Evolutionary conservation across 2,888 invertebrate species (phyloP).

Genomic region (Oscheius myriophilus): DNA sequence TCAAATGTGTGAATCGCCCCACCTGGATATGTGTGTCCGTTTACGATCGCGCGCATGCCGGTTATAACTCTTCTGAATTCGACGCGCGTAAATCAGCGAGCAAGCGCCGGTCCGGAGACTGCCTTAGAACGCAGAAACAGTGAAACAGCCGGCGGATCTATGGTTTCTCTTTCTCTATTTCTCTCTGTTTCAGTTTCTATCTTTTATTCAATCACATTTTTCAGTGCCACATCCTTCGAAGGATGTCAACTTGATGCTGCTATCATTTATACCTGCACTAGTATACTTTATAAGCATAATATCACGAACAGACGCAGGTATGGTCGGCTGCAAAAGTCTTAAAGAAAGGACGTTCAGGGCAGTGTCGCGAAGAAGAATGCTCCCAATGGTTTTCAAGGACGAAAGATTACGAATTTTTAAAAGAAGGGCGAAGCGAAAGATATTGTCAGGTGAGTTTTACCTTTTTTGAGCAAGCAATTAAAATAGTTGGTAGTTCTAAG

Average conservation of each 20-base stretch:
- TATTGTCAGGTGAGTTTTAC: conserved; percentile 43
- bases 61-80: too few relatives aligned
- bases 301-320: neutral
- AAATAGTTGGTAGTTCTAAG: too few relatives aligned
- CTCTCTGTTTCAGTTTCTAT: neutral
- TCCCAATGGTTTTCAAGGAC: conserved; percentile 46
- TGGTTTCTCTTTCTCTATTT: conserved; percentile 10
- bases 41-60: too few relatives aligned
- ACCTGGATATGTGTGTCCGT: too few relatives aligned
- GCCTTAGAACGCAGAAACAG: too few relatives aligned
- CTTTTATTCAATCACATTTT: neutral
- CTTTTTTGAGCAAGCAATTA: neutral
- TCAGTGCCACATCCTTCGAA: conserved; percentile 18
- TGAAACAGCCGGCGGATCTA: too few relatives aligned
- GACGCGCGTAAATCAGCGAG: too few relatives aligned
- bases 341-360: neutral
- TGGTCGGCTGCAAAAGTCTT: neutral
- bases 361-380: conserved; percentile 50
- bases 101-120: too few relatives aligned
- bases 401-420: conserved; percentile 49
- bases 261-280: conserved; percentile 12
- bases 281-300: neutral
- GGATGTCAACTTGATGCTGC: conserved; percentile 30
- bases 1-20: too few relatives aligned
- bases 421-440: conserved; percentile 30